Percentiles rank a stretch among this genome's conserved stretches.
phyloP scores from a whole-genome alignment of 2,888 invertebrate species.

The Hirtodrosophila confusa region DNA sequence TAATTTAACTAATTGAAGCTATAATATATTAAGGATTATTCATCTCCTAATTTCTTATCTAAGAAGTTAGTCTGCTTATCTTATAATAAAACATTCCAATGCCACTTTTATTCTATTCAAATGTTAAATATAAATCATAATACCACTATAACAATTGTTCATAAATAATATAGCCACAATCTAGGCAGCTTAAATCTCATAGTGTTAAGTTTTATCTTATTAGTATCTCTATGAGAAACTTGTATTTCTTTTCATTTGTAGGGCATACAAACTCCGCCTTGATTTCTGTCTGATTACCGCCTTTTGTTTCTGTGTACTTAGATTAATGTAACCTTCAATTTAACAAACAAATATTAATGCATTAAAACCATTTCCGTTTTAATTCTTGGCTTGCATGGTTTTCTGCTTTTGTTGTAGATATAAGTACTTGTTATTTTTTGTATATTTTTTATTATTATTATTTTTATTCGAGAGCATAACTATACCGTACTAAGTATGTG shows the following conservation, averaged over 20 bases:
- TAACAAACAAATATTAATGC: conserved; percentile 54
- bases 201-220: too few species aligned
- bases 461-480: conserved; percentile 3
- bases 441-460: conserved; percentile 21
- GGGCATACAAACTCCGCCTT: conserved; percentile 36
- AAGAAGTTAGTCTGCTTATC: background rate
- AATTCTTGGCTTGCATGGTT: conserved; percentile 40
- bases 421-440: too few species aligned
- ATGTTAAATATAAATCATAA: too few species aligned
- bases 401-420: conserved; percentile 6
- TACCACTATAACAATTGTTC: too few species aligned
- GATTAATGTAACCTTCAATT: conserved; percentile 62
- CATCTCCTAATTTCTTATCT: background rate
- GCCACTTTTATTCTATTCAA: too few species aligned
- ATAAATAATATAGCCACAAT: too few species aligned
- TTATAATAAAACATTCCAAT: background rate
- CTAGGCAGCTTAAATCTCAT: too few species aligned
- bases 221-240: background rate
- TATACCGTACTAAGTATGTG: conserved; percentile 1
- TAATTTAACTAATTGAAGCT: background rate
- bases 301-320: conserved; percentile 44
- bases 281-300: conserved; percentile 6
- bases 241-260: conserved; percentile 14
- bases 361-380: conserved; percentile 66
- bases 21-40: background rate